Evolutionary conservation across 2,888 invertebrate species (phyloP), one percentile per base, ranked within the genome.

Genomic region (Eupithecia exiguata): DNA sequence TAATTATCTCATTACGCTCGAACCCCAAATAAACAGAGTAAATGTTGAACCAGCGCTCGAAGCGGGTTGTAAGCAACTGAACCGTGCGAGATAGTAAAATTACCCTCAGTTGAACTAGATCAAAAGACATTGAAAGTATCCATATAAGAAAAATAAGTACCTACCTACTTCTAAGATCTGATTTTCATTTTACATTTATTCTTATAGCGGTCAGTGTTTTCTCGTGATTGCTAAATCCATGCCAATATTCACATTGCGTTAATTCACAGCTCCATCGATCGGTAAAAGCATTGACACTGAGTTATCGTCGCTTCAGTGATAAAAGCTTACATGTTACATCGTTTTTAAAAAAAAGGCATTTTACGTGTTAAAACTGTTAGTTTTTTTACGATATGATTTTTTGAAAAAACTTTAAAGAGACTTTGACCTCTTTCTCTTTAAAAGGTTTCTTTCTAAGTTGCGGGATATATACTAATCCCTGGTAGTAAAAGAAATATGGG

Each of bases 31-130:
- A 79, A 81, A 79, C 77, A 80, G 69, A 70, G 73, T 78, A 78
- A 79, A 78, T 77, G 77, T 79, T 78, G 76, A 78, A 78, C 74
- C 72, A 75, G 70, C 72, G 76, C 72, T 79, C 71, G 76, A 73
- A 73, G 67, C 69, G 53, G 74, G 71, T 36, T 75, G 79, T 76
- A 76, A 77, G 80, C 78, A 79, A 78, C 79, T 81, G 78, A 79
- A 82, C 79, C 78, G 79, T 79, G 69, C 74, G 75, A 79, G 78
- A 82, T 83, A 85, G 84, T 84, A 83, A 86, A 87, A 87, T 86
- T 84, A 83, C 82, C 79, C 83, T 82, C 80, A 77, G 74, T 79
- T 81, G 81, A 86, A 87, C 84, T 81, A 40, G n/a, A 65, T 65
- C 10, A 62, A 36, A 62, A 16, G 2, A 65, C 18, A 35, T 65